Base-by-base conservation (phyloP, 2,797 vertebrate genomes). In the Chelidonichthys spinosus region DNA sequence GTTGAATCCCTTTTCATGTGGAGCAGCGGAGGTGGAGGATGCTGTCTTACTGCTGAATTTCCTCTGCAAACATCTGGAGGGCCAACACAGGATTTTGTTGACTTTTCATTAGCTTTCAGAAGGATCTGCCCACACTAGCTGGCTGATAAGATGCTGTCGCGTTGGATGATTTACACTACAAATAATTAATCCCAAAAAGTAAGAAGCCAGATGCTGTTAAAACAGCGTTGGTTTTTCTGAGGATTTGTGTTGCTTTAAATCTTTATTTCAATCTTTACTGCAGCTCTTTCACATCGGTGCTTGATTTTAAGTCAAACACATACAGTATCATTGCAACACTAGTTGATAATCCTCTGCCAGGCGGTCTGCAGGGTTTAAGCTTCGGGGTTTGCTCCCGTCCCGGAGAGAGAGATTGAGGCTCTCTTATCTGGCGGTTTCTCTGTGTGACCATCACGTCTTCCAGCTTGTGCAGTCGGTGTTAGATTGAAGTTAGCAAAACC, bases 31-130 rank as follows among this genome's bases (percentile, higher is more conserved):
- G 52, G 35, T 55, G 64, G 63, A 63, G 33, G 62, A 75, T 47
- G 74, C 37, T 65, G 65, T 72, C 72, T 64, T 18, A 47, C 39
- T 33, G 25, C 52, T 54, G 52, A 61, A 71, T 71, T 35, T 68
- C 10, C 62, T 44, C 46, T 25, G 13, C 33, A 59, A 74, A 85
- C 76, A 85, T 78, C 81, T 85, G 79, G 47, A 80, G 72, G 75
- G 74, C 58, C 35, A 35, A 73, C 69, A 63, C 46, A 67, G 14
- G 62, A 55, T 68, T 74, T 63, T 0, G 5, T 61, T 64, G 53
- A 72, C 72, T 80, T 69, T 73, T 69, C 32, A 44, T 63, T 2
- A 14, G 55, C 54, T 72, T 71, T 78, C 9, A 53, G 53, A 84
- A 69, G 58, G 17, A 36, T 63, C 66, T 65, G 6, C 81, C 82